Conservation (phyloP, 2,113 vertebrate genomes). For the Laticauda colubrina region DNA sequence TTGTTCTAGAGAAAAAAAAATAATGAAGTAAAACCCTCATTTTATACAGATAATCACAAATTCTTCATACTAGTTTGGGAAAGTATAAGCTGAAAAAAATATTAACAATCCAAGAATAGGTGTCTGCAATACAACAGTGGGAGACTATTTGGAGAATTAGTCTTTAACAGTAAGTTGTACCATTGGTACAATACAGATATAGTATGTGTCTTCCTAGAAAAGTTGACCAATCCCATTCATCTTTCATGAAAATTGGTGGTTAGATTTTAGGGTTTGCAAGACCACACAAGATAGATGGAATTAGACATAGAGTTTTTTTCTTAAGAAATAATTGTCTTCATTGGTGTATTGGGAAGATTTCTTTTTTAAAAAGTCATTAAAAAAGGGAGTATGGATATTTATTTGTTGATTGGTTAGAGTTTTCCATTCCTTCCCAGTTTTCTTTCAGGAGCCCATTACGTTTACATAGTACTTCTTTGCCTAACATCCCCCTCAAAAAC, state of each 20-base stretch:
- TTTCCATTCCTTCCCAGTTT: not conserved
- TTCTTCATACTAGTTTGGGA: slow-evolving; percentile 32
- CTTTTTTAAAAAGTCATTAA: slow-evolving; percentile 20
- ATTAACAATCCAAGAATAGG: slow-evolving; percentile 43
- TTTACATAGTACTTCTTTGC: not conserved
- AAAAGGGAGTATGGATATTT: not conserved
- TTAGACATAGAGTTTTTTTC: slow-evolving; percentile 29
- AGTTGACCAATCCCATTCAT: slow-evolving; percentile 40
- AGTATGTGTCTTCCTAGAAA: slow-evolving; percentile 37
- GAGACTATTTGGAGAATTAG: slow-evolving; percentile 18
- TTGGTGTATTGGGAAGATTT: slow-evolving; percentile 44
- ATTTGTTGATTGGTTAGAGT: not conserved
- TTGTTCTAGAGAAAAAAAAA: slow-evolving; percentile 53
- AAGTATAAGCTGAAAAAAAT: slow-evolving; percentile 37
- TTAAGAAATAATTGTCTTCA: slow-evolving; percentile 48
- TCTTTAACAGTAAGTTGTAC: slow-evolving; percentile 25
- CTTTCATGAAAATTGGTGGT: slow-evolving; percentile 41
- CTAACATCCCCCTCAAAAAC: not conserved
- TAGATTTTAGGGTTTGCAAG: slow-evolving; percentile 37
- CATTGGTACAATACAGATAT: slow-evolving; percentile 22
- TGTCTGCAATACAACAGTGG: slow-evolving; percentile 40
- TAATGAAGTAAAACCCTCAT: slow-evolving; percentile 24
- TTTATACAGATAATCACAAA: slow-evolving; percentile 50
- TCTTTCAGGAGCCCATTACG: not conserved
- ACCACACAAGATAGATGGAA: slow-evolving; percentile 51